Conservation (phyloP, 2,888 invertebrate species). For the Anoplius nigerrimus region DNA sequence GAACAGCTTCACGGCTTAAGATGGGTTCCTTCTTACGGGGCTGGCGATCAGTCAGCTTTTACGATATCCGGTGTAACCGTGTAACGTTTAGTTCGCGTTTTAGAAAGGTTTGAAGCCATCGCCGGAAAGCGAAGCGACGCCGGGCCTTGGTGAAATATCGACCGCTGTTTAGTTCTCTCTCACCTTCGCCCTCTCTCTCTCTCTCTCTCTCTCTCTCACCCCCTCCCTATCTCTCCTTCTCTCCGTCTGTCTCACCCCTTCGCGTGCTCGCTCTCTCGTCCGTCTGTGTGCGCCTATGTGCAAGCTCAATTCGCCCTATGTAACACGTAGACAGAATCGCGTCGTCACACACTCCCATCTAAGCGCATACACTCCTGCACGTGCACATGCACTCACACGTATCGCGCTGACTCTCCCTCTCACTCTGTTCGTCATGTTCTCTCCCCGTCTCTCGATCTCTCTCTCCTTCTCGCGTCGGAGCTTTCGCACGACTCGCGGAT, state of each 20-base stretch:
- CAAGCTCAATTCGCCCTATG: conserved; percentile 37
- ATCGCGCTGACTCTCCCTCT: not conserved
- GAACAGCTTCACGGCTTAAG: too few species aligned
- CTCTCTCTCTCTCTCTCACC: conserved; percentile 41
- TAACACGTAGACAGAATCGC: conserved; percentile 26
- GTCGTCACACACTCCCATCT: conserved; percentile 15
- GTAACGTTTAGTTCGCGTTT: conserved; percentile 32
- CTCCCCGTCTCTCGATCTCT: too few species aligned
- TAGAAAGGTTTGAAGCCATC: conserved; percentile 58
- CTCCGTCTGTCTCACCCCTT: conserved; percentile 35
- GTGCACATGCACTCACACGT: conserved; percentile 11
- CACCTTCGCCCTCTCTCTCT: conserved; percentile 32
- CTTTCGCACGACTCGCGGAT: conserved; percentile 44
- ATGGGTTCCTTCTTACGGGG: too few species aligned
- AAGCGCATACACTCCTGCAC: conserved; percentile 10
- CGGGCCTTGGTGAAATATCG: conserved; percentile 67
- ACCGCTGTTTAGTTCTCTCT: conserved; percentile 59
- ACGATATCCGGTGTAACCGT: not conserved
- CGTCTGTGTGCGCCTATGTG: conserved; percentile 33
- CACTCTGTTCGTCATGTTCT: too few species aligned
- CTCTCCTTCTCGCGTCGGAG: conserved; percentile 14
- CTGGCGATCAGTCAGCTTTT: too few species aligned
- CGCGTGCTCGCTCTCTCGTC: conserved; percentile 38
- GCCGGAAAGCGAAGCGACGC: conserved; percentile 56
- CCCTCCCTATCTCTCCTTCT: conserved; percentile 31